Evolutionary conservation across 2,797 vertebrate species (phyloP), one percentile per base, ranked within the genome.

Genomic region (Myotis myotis): DNA sequence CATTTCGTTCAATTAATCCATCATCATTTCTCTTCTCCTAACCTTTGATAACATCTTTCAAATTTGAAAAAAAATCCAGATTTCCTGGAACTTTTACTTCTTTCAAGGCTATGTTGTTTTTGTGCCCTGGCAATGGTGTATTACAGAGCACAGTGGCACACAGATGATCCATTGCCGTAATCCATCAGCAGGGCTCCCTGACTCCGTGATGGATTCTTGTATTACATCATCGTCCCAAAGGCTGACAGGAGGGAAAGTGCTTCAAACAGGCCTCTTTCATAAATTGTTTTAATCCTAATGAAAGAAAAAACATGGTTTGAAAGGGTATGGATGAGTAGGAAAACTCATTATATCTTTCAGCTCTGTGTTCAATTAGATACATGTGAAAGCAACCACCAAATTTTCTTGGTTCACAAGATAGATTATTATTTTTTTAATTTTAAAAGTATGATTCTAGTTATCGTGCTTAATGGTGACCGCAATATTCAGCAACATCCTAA

Each of bases 261-360:
- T 95, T 95, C 88, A 91, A 71, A 81, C 49, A 89, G 81, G 25
- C 6, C 87, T 93, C 93, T 84, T 44, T 96, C 89, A 85, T 68
- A 60, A 44, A 41, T 86, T 92, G 92, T 96, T 95, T 94, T 96
- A 95, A 93, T 97, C 28, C 28, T 55, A 95, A 97, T 87, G 66
- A 95, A 74, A 95, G 85, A 70, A 93, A 83, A 64, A 84, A 64
- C 38, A 66, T 78, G 25, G 41, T 93, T 96, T 76, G 22, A 92
- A 74, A 55, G 41, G 3, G 9, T 83, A 87, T 79, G 23, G 38
- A 70, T 96, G 88, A 41, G 33, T 64, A 87, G 38, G 60, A 55
- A 97, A 97, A 93, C 33, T 96, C 17, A 72, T 38, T 89, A 19
- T n/a, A 53, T 22, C 38, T 87, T 92, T 93, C 55, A 89, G 22